phyloP scores from a whole-genome alignment of 2,113 vertebrate species.

The Gulo gulo region DNA sequence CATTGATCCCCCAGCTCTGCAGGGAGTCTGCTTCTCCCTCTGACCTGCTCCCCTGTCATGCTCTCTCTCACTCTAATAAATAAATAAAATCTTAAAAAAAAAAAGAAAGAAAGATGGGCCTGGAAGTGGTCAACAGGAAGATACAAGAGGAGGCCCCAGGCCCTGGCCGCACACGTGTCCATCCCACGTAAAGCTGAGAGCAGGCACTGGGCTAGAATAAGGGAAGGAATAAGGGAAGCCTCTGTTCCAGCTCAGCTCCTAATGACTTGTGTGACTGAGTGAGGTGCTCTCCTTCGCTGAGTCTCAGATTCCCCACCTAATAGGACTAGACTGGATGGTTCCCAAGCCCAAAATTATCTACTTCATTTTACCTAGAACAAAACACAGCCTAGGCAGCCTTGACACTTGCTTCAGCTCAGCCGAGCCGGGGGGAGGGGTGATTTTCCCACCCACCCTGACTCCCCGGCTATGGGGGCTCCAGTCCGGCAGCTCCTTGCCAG shows the following conservation, averaged over 20 bases:
- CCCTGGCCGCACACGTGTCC: background rate
- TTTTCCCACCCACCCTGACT: background rate
- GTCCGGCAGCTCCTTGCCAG: background rate
- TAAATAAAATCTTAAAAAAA: too few species aligned
- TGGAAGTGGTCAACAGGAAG: background rate
- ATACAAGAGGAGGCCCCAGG: background rate
- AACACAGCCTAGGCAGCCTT: background rate
- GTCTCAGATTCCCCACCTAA: background rate
- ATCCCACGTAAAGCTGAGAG: background rate
- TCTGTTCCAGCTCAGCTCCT: background rate
- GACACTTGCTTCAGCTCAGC: background rate
- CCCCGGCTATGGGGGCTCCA: rapidly evolving
- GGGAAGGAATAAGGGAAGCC: too few species aligned
- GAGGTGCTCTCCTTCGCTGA: background rate
- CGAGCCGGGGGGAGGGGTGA: background rate
- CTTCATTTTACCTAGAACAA: background rate
- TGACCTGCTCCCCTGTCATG: too few species aligned
- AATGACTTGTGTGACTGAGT: background rate
- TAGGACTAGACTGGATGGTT: background rate
- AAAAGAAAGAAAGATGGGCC: background rate
- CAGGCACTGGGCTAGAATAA: background rate
- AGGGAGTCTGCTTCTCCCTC: too few species aligned
- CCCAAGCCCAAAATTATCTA: background rate
- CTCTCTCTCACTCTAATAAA: too few species aligned
- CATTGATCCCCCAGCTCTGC: too few species aligned